Conservation (phyloP, 2,113 vertebrate species). For the Corydoras maculifer region DNA sequence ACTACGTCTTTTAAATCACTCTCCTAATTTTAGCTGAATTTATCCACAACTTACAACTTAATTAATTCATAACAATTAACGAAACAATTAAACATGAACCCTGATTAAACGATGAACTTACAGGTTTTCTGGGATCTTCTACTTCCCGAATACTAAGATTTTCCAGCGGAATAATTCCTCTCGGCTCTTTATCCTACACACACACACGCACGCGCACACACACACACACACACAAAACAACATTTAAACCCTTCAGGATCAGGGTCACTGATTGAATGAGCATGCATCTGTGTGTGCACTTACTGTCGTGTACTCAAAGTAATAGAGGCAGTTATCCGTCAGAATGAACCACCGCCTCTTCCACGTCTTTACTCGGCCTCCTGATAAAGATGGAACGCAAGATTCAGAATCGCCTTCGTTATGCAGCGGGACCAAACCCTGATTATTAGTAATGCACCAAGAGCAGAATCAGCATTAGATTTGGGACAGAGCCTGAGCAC, state of each 20-base stretch:
- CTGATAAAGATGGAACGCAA: constrained; percentile 47
- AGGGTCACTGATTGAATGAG: neutral
- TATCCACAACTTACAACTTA: too few species aligned
- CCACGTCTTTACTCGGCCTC: constrained; percentile 73
- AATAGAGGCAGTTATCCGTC: constrained; percentile 74
- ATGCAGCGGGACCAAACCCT: neutral
- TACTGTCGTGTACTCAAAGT: constrained; percentile 76
- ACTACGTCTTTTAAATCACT: too few species aligned
- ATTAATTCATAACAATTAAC: too few species aligned
- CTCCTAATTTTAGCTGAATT: too few species aligned
- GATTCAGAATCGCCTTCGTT: neutral
- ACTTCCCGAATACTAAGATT: constrained; percentile 90
- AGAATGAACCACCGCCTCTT: constrained; percentile 74
- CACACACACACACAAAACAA: neutral
- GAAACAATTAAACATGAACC: neutral
- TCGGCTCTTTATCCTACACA: constrained; percentile 67
- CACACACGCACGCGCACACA: neutral
- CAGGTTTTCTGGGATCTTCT: constrained; percentile 76
- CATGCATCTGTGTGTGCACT: constrained; percentile 36
- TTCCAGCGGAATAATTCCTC: constrained; percentile 82
- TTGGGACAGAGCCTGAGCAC: constrained; percentile 24
- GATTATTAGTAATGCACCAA: neutral
- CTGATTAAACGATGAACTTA: constrained; percentile 31
- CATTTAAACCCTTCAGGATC: neutral
- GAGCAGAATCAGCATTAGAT: neutral